Conservation (phyloP, 2,113 vertebrate genomes). For the Phyllostomus hastatus region DNA sequence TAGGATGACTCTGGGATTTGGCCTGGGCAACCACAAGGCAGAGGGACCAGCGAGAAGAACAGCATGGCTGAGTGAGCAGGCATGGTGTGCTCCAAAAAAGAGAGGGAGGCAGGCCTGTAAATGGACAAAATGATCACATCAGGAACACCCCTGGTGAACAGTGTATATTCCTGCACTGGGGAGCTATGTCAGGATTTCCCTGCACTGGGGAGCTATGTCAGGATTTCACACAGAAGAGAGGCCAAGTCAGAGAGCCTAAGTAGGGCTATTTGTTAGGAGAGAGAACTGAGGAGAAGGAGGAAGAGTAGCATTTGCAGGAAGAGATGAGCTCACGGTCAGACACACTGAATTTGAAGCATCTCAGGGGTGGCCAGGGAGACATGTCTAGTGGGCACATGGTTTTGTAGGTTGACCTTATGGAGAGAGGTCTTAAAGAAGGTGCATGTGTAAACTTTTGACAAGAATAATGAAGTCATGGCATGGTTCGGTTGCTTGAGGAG, state of each 20-base stretch:
- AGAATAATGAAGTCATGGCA: neutral
- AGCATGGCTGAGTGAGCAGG: neutral
- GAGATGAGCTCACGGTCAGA: conserved; percentile 11
- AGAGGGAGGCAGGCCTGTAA: neutral
- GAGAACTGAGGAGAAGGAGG: too few relatives aligned
- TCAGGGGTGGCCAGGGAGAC: neutral
- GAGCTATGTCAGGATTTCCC: too few relatives aligned
- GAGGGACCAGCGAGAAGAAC: neutral
- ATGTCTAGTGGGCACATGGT: neutral
- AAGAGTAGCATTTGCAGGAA: neutral
- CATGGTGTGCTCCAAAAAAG: neutral
- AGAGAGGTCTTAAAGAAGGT: neutral
- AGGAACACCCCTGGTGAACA: neutral
- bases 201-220: too few relatives aligned
- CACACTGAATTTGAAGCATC: neutral
- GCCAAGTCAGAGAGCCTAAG: neutral
- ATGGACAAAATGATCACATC: neutral
- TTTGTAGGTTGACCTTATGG: neutral
- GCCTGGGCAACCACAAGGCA: neutral
- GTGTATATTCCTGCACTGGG: neutral
- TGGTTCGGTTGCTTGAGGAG: neutral
- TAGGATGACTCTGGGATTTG: neutral
- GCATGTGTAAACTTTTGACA: neutral
- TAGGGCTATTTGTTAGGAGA: neutral
- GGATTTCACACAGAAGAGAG: neutral